Conservation (phyloP, 1,140 invertebrate species). For the Neodiprion fabricii region DNA sequence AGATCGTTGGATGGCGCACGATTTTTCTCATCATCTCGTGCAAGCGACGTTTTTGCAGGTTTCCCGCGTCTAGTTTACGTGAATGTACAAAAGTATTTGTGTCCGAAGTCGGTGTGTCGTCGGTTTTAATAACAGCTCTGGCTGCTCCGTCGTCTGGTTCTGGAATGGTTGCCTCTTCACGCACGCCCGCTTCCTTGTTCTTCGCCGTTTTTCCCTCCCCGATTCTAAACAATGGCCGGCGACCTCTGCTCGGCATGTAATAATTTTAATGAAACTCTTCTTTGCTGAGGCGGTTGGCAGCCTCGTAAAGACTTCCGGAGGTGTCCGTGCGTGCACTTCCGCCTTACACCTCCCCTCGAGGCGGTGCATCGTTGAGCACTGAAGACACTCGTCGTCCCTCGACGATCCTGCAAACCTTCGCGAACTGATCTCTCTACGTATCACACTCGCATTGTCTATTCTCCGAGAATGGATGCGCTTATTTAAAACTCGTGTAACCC, state of each 20-base stretch:
- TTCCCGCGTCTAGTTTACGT: too few relatives aligned
- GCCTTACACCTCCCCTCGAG: neutral
- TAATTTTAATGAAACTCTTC: constrained; percentile 2
- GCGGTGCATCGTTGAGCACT: neutral
- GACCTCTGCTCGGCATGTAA: neutral
- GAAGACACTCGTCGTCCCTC: neutral
- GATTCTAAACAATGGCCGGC: constrained; percentile 1
- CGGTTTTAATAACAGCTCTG: too few relatives aligned
- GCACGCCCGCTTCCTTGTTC: neutral
- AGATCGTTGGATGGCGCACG: too few relatives aligned
- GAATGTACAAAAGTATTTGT: too few relatives aligned
- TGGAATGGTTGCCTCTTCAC: neutral
- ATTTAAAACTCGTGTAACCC: too few relatives aligned
- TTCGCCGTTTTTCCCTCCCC: neutral
- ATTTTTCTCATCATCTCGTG: too few relatives aligned
- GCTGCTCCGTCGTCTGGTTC: neutral
- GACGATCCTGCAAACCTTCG: too few relatives aligned
- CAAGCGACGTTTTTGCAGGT: too few relatives aligned
- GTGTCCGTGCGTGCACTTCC: neutral
- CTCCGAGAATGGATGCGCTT: too few relatives aligned
- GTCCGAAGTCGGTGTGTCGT: too few relatives aligned
- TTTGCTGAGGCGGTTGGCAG: neutral
- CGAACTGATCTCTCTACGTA: too few relatives aligned
- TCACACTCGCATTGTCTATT: too few relatives aligned
- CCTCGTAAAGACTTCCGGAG: neutral